These are phyloP conservation scores for Lepilemur septentrionalis DNA, from an alignment of 2,797 vertebrate species.

Conservation along the genomic window DNA sequence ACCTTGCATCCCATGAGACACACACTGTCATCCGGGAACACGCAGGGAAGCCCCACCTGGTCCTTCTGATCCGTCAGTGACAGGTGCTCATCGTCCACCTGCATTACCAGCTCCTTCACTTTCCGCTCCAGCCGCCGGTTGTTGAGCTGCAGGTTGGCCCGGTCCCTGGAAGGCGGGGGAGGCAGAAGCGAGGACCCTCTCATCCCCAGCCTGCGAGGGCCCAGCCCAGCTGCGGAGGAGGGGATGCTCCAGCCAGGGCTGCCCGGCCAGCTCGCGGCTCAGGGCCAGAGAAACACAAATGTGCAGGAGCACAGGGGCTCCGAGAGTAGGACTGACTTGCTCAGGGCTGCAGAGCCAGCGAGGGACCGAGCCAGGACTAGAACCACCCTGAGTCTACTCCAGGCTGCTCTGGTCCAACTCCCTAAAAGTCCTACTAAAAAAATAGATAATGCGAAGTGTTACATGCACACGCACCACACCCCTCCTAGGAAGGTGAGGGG, in stretches of 20 bases:
- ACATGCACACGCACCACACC: rapidly evolving
- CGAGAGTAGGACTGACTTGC: background rate
- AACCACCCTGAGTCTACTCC: background rate
- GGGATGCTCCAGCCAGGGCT: background rate
- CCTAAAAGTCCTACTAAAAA: background rate
- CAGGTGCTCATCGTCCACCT: conserved; percentile 95
- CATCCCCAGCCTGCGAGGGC: background rate
- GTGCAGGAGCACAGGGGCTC: background rate
- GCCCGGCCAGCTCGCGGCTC: background rate
- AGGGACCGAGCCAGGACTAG: background rate
- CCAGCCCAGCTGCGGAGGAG: background rate
- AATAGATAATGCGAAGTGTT: background rate
- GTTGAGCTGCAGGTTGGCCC: conserved; percentile 92
- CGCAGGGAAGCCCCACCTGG: conserved; percentile 87
- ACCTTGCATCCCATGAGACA: background rate
- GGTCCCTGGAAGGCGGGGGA: conserved; percentile 87
- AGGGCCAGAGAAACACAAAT: background rate
- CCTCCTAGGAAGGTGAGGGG: background rate
- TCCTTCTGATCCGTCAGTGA: conserved; percentile 96
- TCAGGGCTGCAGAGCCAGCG: background rate
- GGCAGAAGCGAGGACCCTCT: conserved; percentile 28
- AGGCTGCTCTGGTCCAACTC: background rate
- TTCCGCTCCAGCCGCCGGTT: conserved; percentile 97
- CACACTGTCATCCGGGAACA: background rate
- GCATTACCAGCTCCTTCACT: conserved; percentile 97